Evolutionary conservation across 2,113 vertebrate genomes (phyloP).

Genomic region (Ochotona curzoniae): DNA sequence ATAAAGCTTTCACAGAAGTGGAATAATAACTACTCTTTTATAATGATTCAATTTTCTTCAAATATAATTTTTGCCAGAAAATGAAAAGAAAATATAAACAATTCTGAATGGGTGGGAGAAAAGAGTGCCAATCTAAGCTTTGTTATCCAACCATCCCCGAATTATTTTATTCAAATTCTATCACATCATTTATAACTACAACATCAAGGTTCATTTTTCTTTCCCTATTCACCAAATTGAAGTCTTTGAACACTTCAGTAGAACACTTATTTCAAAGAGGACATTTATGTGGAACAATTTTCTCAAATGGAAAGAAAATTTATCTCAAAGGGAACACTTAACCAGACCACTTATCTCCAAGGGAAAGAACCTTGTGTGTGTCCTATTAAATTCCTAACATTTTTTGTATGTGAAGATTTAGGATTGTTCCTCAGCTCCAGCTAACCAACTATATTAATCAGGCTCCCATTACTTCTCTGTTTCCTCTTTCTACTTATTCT

Average conservation of each 20-base stretch:
- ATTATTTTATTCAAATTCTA: constrained; percentile 49
- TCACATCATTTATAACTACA: constrained; percentile 45
- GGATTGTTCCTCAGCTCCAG: neutral
- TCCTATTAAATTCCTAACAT: neutral
- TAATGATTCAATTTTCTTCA: constrained; percentile 58
- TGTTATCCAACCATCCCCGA: constrained; percentile 8
- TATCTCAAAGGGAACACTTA: neutral
- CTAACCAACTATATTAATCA: neutral
- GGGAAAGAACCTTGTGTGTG: neutral
- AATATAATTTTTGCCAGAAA: constrained; percentile 55
- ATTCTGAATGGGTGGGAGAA: neutral
- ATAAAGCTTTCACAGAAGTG: constrained; percentile 46
- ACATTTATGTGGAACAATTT: too few relatives aligned
- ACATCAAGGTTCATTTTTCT: constrained; percentile 52
- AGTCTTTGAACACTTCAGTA: neutral
- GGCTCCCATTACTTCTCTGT: neutral
- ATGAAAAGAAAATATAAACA: constrained; percentile 29
- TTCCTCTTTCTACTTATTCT: neutral
- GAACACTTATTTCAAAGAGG: neutral
- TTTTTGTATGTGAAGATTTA: neutral
- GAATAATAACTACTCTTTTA: neutral
- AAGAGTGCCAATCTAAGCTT: constrained; percentile 59
- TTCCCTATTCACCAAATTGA: neutral
- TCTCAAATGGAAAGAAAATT: neutral
- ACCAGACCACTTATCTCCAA: neutral